A percentile compares a stretch with the other conserved stretches of the same genome.
Conservation (phyloP, 2,888 invertebrate genomes). For the Strigamia maritima region DNA sequence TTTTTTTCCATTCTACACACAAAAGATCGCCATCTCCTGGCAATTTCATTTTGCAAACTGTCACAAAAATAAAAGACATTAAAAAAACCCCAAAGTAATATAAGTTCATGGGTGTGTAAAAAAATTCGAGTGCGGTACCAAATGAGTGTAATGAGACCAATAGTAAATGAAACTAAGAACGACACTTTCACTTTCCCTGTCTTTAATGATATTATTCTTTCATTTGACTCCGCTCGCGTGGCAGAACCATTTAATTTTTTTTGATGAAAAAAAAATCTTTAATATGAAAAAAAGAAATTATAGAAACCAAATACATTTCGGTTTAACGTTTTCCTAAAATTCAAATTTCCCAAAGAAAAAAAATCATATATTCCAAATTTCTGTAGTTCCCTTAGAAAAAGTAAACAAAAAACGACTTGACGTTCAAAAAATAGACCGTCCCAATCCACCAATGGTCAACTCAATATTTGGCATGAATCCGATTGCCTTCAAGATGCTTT, state of each 20-base stretch:
- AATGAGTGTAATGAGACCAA: conserved; percentile 27
- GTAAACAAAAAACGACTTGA: background rate
- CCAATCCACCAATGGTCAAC: background rate
- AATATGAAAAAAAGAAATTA: background rate
- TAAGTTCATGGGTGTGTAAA: conserved; percentile 2
- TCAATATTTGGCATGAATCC: background rate
- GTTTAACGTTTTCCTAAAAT: too few species aligned
- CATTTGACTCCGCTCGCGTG: background rate
- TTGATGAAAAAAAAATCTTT: background rate
- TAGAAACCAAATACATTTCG: background rate
- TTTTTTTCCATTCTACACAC: background rate
- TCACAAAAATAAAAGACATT: background rate
- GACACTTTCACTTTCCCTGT: conserved; percentile 12
- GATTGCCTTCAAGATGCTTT: conserved; percentile 10
- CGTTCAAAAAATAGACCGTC: background rate
- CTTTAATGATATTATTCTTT: conserved; percentile 22
- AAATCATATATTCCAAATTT: background rate
- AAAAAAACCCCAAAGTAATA: background rate
- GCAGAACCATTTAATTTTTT: background rate
- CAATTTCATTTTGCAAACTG: conserved; percentile 19
- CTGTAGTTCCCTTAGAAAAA: background rate
- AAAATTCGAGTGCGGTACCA: conserved; percentile 21
- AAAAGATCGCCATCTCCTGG: conserved; percentile 2
- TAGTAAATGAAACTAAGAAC: conserved; percentile 16
- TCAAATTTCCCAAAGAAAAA: too few species aligned